Evolutionary conservation across 2,113 vertebrate species (phyloP), one percentile per base, ranked within the genome.

Genomic region (Oryzias melastigma): DNA sequence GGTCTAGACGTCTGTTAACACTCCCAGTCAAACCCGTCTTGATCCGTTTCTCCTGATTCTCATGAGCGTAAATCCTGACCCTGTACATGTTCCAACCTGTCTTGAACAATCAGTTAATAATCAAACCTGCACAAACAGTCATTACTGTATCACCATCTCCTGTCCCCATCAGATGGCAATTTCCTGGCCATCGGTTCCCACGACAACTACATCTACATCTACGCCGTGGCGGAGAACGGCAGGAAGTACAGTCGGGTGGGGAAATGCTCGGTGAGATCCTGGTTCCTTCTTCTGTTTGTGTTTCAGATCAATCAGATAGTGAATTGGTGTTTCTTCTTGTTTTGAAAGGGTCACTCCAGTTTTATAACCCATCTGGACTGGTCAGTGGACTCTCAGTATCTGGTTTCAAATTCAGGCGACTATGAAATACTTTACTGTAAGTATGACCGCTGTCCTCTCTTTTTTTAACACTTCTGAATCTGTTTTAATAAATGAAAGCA

Each of bases 381-480:
- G 97, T 99, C 96, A 1, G 87, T 93, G 74, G 95, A 96, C 85
- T 98, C 96, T 0, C 96, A 98, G 15, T 98, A 96, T 87, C 93
- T 99, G 55, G 94, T 98, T 61, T 99, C 97, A 27, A 99, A 99
- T 84, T 99, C 97, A 22, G 97, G 97, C 58, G 97, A 98, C 88
- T 99, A 99, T 41, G 97, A 99, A 88, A 99, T 99, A 67, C 91
- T 99, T 18, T 99, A 97, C 81, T 99, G 97, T 99, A 82, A 98
- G 96, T 96, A 87, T 51, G 7, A 45, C 43, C 7, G 2, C 41
- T 17, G 15, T 44, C 43, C 43, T 44, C 43, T 5, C 3, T 10
- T 35, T 29, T 29, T 5, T 29, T 29, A 7, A 29, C 6, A 2
- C 27, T 1, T 35, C 35, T 12, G 10, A 35, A 12, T 35, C 35